phyloP scores from a whole-genome alignment of 1,140 invertebrate species.

The Venturia canescens region DNA sequence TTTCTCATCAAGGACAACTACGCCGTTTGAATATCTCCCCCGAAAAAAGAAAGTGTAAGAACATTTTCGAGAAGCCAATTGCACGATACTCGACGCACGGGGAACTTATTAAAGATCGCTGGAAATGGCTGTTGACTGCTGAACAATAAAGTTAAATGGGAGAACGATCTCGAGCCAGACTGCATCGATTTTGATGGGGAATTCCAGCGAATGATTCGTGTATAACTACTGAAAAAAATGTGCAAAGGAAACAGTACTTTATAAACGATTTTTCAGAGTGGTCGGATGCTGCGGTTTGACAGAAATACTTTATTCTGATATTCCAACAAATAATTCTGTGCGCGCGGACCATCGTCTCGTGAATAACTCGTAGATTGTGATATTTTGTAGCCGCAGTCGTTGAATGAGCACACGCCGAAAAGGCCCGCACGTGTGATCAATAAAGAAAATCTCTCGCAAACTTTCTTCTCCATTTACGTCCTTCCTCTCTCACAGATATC shows the following conservation, averaged over 20 bases:
- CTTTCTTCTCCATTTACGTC: slow-evolving; percentile 35
- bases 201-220: too few relatives aligned
- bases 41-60: too few relatives aligned
- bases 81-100: too few relatives aligned
- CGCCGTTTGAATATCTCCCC: too few relatives aligned
- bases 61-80: too few relatives aligned
- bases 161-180: too few relatives aligned
- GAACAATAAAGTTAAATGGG: too few relatives aligned
- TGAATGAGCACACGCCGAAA: background rate
- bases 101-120: too few relatives aligned
- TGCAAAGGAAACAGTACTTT: background rate
- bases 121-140: too few relatives aligned
- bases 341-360: background rate
- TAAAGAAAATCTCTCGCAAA: slow-evolving; percentile 39
- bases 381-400: background rate
- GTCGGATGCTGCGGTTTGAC: slow-evolving; percentile 23
- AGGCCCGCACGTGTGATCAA: slow-evolving; percentile 16
- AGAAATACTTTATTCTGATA: slow-evolving; percentile 17
- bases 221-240: background rate
- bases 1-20: slow-evolving; percentile 4
- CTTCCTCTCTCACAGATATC: slow-evolving; percentile 43
- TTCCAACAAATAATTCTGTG: background rate
- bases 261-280: background rate
- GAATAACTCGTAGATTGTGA: background rate
- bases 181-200: too few relatives aligned